These are phyloP conservation scores for Boulengerochromis microlepis DNA, from an alignment of 2,113 vertebrate species.

Conservation along the genomic window DNA sequence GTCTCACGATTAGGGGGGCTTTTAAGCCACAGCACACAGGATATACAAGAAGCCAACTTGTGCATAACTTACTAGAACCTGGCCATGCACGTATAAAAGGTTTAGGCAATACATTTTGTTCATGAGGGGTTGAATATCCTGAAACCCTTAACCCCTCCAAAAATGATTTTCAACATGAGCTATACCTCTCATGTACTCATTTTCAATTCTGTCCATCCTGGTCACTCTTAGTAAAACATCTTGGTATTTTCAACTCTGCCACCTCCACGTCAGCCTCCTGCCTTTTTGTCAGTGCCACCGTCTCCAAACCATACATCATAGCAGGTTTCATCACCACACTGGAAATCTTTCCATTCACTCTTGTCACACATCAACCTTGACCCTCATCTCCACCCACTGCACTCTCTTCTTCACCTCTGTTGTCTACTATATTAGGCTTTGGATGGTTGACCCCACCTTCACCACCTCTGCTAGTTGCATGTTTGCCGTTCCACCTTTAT, in stretches of 20 bases:
- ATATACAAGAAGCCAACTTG: neutral
- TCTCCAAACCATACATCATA: neutral
- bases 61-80: neutral
- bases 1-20: neutral
- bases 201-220: neutral
- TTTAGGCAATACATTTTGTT: neutral
- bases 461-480: neutral
- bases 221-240: neutral
- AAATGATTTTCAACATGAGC: neutral
- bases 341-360: neutral
- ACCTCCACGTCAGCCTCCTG: neutral
- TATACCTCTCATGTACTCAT: neutral
- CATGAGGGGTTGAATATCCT: neutral
- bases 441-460: neutral
- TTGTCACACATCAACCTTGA: neutral
- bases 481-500: neutral
- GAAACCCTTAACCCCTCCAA: neutral
- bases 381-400: neutral
- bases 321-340: neutral
- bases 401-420: neutral
- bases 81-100: accelerated
- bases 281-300: neutral
- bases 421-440: neutral
- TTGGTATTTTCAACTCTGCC: neutral
- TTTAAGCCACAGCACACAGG: neutral